phyloP scores from a whole-genome alignment of 2,113 vertebrate species.

The Ctenomys sociabilis region DNA sequence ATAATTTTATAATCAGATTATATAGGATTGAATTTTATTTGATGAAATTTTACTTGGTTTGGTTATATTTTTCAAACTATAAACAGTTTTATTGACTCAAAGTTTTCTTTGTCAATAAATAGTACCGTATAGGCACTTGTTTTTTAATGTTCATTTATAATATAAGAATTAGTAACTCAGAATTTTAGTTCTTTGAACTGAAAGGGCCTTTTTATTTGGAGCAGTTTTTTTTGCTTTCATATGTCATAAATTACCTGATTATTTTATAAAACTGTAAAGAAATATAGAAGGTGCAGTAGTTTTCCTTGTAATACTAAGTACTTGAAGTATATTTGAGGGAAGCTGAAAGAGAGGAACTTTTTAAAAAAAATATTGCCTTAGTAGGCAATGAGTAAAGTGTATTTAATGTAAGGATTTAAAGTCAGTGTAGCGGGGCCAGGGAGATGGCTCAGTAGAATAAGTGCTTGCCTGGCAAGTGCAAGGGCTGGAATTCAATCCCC shows the following conservation, averaged over 20 bases:
- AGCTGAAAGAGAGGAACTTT: not conserved
- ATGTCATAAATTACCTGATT: not conserved
- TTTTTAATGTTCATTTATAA: conserved; percentile 1
- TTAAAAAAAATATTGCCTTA: not conserved
- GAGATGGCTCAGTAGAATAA: no score
- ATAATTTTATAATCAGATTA: not conserved
- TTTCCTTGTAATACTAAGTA: not conserved
- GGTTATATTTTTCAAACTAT: not conserved
- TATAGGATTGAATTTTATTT: not conserved
- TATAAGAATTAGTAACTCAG: conserved; percentile 35
- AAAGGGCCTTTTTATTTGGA: not conserved
- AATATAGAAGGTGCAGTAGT: not conserved
- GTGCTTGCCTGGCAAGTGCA: no score
- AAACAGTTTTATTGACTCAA: not conserved
- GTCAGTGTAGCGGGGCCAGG: not conserved
- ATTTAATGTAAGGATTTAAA: conserved; percentile 18
- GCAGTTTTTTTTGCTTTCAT: conserved; percentile 11
- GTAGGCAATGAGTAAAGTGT: conserved; percentile 1
- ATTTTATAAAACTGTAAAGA: not conserved
- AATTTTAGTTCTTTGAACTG: conserved; percentile 30
- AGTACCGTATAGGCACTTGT: not conserved
- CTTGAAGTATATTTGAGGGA: not conserved
- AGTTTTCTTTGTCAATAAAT: not conserved
- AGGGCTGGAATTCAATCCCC: no score
- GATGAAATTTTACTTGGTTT: not conserved